A percentile compares a stretch with the other conserved stretches of the same genome.
These are phyloP conservation scores for Meloidogyne floridensis DNA, from an alignment of 1,140 invertebrate species.

Conservation along the genomic window DNA sequence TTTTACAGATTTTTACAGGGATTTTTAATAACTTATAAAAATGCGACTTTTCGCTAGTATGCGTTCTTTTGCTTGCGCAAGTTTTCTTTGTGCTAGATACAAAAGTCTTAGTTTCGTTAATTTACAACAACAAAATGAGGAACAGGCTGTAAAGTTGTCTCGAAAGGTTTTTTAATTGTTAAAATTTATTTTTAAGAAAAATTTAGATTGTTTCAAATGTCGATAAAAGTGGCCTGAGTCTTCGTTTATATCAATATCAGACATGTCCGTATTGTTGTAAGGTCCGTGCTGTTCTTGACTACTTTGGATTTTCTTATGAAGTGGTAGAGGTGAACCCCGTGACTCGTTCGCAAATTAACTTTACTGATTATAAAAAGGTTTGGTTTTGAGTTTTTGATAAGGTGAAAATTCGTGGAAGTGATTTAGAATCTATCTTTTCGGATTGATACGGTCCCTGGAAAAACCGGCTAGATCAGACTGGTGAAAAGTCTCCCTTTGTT, in stretches of 20 bases:
- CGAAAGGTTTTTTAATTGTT: not conserved
- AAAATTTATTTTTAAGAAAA: not conserved
- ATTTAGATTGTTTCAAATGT: slow-evolving; percentile 46
- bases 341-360: slow-evolving; percentile 79
- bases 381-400: slow-evolving; percentile 10
- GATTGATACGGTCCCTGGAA: too few species aligned
- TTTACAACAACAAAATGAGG: not conserved
- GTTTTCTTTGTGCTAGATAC: not conserved
- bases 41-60: slow-evolving; percentile 6
- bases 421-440: too few species aligned
- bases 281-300: slow-evolving; percentile 88
- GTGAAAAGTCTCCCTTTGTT: too few species aligned
- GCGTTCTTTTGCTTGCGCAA: not conserved
- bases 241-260: slow-evolving; percentile 91
- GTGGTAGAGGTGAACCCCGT: slow-evolving; percentile 95
- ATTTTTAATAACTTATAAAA: not conserved
- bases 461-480: too few species aligned
- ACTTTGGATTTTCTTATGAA: slow-evolving; percentile 89
- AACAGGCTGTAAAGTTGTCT: not conserved
- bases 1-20: too few species aligned
- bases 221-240: slow-evolving; percentile 77
- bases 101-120: slow-evolving; percentile 7
- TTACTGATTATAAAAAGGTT: slow-evolving; percentile 79
- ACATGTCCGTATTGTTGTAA: slow-evolving; percentile 99
- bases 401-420: too few species aligned